Percentiles rank a stretch among this genome's conserved stretches.
phyloP scores from a whole-genome alignment of 2,888 invertebrate species.

The Adelognathus sp. region DNA sequence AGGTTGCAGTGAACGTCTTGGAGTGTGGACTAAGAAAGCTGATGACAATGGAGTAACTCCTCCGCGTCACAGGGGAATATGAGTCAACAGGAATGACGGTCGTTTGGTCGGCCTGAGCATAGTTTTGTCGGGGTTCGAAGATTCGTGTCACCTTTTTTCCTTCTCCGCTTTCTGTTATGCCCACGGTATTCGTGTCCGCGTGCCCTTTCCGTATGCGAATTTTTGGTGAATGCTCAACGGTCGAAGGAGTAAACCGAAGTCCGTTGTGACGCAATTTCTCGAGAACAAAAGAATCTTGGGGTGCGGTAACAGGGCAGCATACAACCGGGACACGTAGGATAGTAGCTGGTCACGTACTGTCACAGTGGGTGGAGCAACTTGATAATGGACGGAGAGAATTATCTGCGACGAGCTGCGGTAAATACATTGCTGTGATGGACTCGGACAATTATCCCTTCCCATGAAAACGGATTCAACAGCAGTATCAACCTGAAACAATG shows the following conservation, averaged over 20 bases:
- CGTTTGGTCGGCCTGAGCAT: slow-evolving; percentile 39
- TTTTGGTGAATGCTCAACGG: background rate
- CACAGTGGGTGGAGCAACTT: slow-evolving; percentile 24
- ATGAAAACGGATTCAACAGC: too few relatives aligned
- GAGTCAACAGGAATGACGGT: slow-evolving; percentile 72
- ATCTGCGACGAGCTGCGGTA: background rate
- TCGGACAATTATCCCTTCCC: too few relatives aligned
- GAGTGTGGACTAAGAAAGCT: slow-evolving; percentile 75
- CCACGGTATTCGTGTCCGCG: background rate
- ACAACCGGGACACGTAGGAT: background rate
- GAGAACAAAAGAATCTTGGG: slow-evolving; percentile 79
- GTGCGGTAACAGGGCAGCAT: slow-evolving; percentile 78
- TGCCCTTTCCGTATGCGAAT: background rate
- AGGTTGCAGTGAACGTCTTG: slow-evolving; percentile 66
- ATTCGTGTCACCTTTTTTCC: background rate
- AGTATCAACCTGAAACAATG: too few relatives aligned
- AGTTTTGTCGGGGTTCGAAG: slow-evolving; percentile 13
- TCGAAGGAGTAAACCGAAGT: background rate
- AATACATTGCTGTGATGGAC: slow-evolving; percentile 1
- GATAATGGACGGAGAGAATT: background rate
- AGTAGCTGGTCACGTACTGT: slow-evolving; percentile 3
- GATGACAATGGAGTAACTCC: slow-evolving; percentile 80
- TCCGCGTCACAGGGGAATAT: slow-evolving; percentile 80
- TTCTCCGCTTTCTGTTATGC: slow-evolving; percentile 7
- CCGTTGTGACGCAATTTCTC: slow-evolving; percentile 60